Base-by-base conservation (phyloP, 1,140 invertebrate genomes). In the Caligus rogercresseyi region DNA sequence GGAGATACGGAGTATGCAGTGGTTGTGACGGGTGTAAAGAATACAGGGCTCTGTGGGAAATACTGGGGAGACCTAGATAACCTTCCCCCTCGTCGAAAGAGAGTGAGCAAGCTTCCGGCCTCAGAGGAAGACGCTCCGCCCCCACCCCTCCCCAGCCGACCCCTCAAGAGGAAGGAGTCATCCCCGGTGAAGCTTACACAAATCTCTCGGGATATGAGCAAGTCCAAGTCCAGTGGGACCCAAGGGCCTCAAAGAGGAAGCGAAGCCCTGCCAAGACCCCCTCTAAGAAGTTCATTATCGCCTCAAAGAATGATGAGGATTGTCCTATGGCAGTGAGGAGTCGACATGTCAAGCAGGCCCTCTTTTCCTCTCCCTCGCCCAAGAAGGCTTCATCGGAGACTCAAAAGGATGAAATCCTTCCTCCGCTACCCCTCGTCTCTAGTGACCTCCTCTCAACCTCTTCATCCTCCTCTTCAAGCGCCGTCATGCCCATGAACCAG, bases 21-120 rank as follows among this genome's bases (percentile, higher is more conserved):
- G 11, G 53, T 63, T 16, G 61, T 63, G 15, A 25, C 51, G 13
- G 61, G 61, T 15, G 61, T 63, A n/a, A 58, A 63, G 25, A 54
- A 63, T 25, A 63, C 61, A 25, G 61, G 61, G 3, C 23, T 63
- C 3, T 57, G 52, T 53, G 61, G 61, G n/a, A 63, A 62, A 23
- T 63, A 63, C 25, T 63, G 61, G 61, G 52, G 43, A 13, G 61
- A 63, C 25, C 15, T 55, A 13, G 25, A 56, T 14, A 63, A 63
- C 13, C 21, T 63, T 4, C 61, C 61, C 18, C 26, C 52, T 21
- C 21, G 61, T 3, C 52, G 61, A 3, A 19, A 20, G 3, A 25
- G 61, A 1, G 18, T 7, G 11, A 26, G 13, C 13, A 26, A 15
- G 7, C 3, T 1, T 25, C 14, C 3, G 11, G 2, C n/a, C n/a